These are phyloP conservation scores for Cygnus atratus DNA, from an alignment of 2,113 vertebrate genomes.

Conservation along the genomic window DNA sequence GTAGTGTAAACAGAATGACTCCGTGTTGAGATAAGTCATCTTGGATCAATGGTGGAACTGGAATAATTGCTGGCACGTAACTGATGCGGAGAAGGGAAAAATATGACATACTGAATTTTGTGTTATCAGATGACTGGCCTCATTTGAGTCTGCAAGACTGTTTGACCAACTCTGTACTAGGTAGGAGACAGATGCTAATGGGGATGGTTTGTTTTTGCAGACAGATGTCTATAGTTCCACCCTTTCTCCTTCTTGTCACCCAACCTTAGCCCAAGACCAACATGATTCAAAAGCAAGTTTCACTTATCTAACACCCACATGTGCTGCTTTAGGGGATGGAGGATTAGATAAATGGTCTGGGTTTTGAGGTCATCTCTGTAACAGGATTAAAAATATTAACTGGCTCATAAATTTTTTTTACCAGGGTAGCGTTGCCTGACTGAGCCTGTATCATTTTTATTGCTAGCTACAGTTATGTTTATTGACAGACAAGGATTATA, in stretches of 20 bases:
- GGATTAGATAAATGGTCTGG: conserved; percentile 46
- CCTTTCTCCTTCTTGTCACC: conserved; percentile 1
- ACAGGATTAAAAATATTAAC: conserved; percentile 70
- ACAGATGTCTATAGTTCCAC: background rate
- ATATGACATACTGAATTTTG: background rate
- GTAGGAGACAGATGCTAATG: background rate
- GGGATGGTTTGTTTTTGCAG: conserved; percentile 22
- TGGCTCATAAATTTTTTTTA: conserved; percentile 61
- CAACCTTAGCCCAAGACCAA: conserved; percentile 24
- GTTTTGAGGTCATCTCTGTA: conserved; percentile 58
- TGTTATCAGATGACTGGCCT: background rate
- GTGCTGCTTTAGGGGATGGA: conserved; percentile 26
- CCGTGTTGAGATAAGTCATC: conserved; percentile 54
- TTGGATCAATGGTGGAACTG: conserved; percentile 41
- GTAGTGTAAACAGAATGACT: background rate
- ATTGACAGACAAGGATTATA: conserved; percentile 72
- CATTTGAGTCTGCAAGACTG: background rate
- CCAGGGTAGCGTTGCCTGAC: conserved; percentile 21
- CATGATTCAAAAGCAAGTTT: conserved; percentile 40
- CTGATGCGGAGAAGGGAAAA: conserved; percentile 31
- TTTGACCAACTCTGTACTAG: background rate
- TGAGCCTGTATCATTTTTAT: conserved; percentile 63
- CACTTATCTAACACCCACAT: conserved; percentile 36
- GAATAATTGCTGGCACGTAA: conserved; percentile 3
- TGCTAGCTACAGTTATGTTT: conserved; percentile 66